phyloP scores from a whole-genome alignment of 2,113 vertebrate genomes.

The Dasyornis broadbenti region DNA sequence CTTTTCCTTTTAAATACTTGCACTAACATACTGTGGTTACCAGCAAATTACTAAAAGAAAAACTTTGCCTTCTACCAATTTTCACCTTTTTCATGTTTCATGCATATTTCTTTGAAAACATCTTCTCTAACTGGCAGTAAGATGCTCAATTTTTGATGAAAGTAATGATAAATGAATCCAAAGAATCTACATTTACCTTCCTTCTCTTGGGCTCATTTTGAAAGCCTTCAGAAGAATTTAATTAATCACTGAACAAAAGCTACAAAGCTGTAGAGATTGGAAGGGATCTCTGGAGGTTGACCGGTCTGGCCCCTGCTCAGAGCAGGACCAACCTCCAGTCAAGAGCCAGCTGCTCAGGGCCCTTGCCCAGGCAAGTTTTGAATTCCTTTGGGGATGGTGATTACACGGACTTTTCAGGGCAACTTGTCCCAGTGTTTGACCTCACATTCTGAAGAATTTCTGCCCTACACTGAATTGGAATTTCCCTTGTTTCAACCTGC shows the following conservation, averaged over 20 bases:
- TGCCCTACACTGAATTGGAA: neutral
- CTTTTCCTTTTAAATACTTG: neutral
- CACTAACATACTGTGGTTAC: neutral
- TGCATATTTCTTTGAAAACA: neutral
- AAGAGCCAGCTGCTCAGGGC: neutral
- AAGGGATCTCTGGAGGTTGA: neutral
- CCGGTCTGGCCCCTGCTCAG: neutral
- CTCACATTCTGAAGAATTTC: conserved; percentile 18
- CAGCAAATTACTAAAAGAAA: neutral
- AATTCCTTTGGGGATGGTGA: neutral
- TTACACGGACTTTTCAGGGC: neutral
- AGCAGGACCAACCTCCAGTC: neutral
- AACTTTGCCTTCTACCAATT: neutral
- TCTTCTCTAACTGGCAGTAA: neutral
- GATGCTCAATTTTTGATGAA: neutral
- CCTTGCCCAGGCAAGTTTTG: neutral
- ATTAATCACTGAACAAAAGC: neutral
- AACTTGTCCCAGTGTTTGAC: conserved; percentile 9
- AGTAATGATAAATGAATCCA: neutral
- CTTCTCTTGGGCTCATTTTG: neutral
- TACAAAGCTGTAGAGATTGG: neutral
- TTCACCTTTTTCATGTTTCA: neutral
- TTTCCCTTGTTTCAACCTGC: conserved; percentile 38
- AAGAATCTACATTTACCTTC: neutral
- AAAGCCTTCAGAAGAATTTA: neutral